Evolutionary conservation across 2,888 invertebrate species (phyloP), one percentile per base, ranked within the genome.

Genomic region (Macrosiphum euphorbiae): DNA sequence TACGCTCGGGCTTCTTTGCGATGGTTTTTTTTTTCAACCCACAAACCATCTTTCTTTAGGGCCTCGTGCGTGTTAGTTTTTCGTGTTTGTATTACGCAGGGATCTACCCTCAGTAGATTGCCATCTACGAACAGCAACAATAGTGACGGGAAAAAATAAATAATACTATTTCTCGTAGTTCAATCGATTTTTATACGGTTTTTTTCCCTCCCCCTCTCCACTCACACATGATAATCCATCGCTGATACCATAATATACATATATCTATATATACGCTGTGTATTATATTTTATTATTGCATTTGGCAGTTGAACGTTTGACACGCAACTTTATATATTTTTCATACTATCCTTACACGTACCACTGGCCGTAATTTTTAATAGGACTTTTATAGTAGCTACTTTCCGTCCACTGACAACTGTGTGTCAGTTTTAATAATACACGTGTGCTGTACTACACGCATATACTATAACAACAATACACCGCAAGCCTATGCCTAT

Each of bases 181-280:
- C 26, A n/a, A 86, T 91, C 58, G 91, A 86, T 91, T 91, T 91
- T 86, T n/a, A 41, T 86, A 58, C 35, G 24, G 26, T 41, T 41
- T 58, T 11, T 11, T 1, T 26, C 35, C 35, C 26, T 20, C 16
- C n/a, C 11, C 20, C 16, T 41, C 1, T 0, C 84, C 50, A 11
- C 28, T 2, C 44, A 61, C 7, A 50, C 10, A n/a, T 24, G 35
- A 47, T 20, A 26, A 50, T 67, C 67, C 35, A 61, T 78, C 47
- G 50, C 7, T 26, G 28, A n/a, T 89, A 41, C 41, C 41, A 58
- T n/a, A 26, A 89, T 28, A 58, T 35, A 88, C 4, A 16, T 85
- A 85, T 44, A 84, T 84, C 0, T 47, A 47, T 47, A 47, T 47
- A 47, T 47, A n/a, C n/a, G 44, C 44, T 7, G 84, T n/a, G 41